Conservation (phyloP, 2,888 invertebrate genomes). For the Taenaris catops region DNA sequence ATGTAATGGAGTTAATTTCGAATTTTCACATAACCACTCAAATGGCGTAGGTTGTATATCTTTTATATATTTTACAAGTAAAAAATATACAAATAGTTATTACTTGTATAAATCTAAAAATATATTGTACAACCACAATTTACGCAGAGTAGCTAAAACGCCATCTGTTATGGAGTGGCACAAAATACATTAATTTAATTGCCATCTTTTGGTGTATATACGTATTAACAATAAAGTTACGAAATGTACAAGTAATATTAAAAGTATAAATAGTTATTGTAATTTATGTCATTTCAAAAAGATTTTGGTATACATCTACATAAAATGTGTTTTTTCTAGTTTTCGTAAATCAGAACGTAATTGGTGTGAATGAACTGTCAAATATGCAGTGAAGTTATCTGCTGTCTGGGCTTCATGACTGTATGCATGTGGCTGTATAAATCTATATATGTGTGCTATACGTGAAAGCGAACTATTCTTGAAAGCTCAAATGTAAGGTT, state of each 20-base stretch:
- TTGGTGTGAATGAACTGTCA: conserved; percentile 69
- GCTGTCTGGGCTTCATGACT: conserved; percentile 44
- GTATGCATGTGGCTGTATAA: conserved; percentile 37
- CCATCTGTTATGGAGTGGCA: not conserved
- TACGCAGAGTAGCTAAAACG: too few species aligned
- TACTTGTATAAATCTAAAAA: too few species aligned
- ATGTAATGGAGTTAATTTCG: too few species aligned
- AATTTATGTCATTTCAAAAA: too few species aligned
- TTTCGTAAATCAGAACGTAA: conserved; percentile 31
- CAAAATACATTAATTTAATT: not conserved
- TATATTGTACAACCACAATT: too few species aligned
- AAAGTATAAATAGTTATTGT: too few species aligned
- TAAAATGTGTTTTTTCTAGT: not conserved
- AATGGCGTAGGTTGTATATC: too few species aligned
- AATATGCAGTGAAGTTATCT: conserved; percentile 63
- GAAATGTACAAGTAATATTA: too few species aligned
- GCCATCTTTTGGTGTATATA: conserved; percentile 10
- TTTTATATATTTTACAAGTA: too few species aligned
- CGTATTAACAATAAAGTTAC: not conserved
- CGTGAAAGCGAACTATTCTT: conserved; percentile 42
- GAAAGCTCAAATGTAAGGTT: conserved; percentile 34
- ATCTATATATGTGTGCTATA: conserved; percentile 43
- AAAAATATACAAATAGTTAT: too few species aligned
- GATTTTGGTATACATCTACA: not conserved
- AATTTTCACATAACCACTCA: too few species aligned